These are phyloP conservation scores for Tetanocera ferruginea DNA, from an alignment of 2,888 invertebrate species.

Conservation along the genomic window DNA sequence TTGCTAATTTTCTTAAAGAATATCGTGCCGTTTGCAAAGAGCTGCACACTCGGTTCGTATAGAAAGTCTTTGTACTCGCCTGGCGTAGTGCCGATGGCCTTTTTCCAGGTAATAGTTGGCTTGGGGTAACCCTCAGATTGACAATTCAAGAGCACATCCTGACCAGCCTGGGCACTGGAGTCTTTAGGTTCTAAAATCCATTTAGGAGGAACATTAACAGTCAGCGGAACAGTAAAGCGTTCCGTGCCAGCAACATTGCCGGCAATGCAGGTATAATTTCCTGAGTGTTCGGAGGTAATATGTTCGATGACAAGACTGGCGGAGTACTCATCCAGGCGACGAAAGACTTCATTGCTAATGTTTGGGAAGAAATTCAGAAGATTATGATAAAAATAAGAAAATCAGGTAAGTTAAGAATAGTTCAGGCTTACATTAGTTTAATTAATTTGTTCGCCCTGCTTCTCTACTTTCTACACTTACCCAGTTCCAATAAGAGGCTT, in stretches of 20 bases:
- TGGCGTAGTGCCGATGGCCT: conserved; percentile 83
- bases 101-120: conserved; percentile 89
- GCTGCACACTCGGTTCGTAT: conserved; percentile 82
- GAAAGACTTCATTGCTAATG: conserved; percentile 71
- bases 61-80: conserved; percentile 88
- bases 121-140: conserved; percentile 93
- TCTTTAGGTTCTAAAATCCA: conserved; percentile 90
- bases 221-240: conserved; percentile 82
- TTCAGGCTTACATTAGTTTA: background rate
- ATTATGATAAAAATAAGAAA: background rate
- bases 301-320: conserved; percentile 88
- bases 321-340: conserved; percentile 86
- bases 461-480: conserved; percentile 52
- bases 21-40: conserved; percentile 86
- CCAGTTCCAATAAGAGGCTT: conserved; percentile 79
- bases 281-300: conserved; percentile 86
- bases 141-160: conserved; percentile 88
- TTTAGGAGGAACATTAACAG: conserved; percentile 90
- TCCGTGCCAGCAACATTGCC: conserved; percentile 85
- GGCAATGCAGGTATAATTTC: conserved; percentile 94
- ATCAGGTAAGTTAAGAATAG: background rate
- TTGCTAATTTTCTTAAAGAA: conserved; percentile 86
- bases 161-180: conserved; percentile 85
- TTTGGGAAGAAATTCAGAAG: background rate
- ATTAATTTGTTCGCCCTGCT: background rate